Evolutionary conservation across 2,888 invertebrate genomes (phyloP), one percentile per base, ranked within the genome.

Genomic region (Mylabris sibirica): DNA sequence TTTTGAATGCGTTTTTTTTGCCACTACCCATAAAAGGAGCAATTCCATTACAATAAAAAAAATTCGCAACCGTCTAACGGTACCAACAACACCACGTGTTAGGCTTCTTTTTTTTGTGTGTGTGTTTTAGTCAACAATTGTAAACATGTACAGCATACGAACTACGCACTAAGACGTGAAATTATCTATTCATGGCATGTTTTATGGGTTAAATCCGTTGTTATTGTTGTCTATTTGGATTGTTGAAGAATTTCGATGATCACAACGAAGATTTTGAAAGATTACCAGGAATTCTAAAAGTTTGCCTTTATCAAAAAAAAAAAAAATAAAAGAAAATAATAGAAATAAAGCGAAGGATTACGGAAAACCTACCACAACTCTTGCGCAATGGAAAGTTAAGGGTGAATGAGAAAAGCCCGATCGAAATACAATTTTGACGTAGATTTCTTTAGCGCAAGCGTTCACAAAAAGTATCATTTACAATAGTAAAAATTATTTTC

Each of bases 351-450:
- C 3, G 17, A 49, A 20, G 17, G 17, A 20, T 20, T 8, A 20
- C 9, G 20, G 11, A 49, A 1, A 5, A n/a, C 4, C 17, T 30
- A 30, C 44, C 20, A 11, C 49, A 20, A 20, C 49, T 30, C 30
- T 66, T 64, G 62, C 17, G 20, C 34, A 49, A 3, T 44, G 6
- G 17, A 17, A 44, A 2, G n/a, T 49, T 60, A 53, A 63, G 64
- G 49, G 66, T 8, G 49, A 61, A 63, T 30, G 59, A 59, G 62
- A 62, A 65, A 64, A 66, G 71, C 72, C 69, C 78, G 80, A 81
- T 81, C 80, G 80, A 81, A 81, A 79, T 79, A 76, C 77, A 76
- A 78, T 77, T 77, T 75, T 76, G 72, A 59, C 66, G 69, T 73
- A 67, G 59, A 61, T 63, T 17, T 6, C 22, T 17, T 66, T 59